Conservation (phyloP, 2,113 vertebrate species). For the Ammodytes marinus region DNA sequence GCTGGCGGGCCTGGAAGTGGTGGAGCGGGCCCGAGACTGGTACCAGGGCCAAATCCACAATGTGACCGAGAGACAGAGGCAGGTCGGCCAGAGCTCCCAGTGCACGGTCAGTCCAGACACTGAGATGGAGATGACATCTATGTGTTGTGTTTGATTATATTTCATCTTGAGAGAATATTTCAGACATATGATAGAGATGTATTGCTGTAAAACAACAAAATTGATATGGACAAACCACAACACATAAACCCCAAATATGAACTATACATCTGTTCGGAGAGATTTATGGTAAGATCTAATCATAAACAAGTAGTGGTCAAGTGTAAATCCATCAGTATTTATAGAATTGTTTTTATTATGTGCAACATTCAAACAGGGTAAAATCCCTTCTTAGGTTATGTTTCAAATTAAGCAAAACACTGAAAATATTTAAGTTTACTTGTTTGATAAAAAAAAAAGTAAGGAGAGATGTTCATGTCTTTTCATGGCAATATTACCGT, state of each 20-base stretch:
- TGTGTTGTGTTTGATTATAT: background rate
- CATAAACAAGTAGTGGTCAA: background rate
- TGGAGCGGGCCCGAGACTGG: slow-evolving; percentile 91
- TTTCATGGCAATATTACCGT: background rate
- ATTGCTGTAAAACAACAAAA: background rate
- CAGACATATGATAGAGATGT: background rate
- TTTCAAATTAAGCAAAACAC: background rate
- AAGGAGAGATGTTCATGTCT: background rate
- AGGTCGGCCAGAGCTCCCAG: slow-evolving; percentile 85
- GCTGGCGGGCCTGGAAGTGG: slow-evolving; percentile 92
- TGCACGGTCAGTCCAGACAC: slow-evolving; percentile 80
- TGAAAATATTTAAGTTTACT: background rate
- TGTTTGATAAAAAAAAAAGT: background rate
- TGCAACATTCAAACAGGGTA: background rate
- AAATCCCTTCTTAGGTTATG: background rate
- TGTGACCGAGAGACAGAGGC: slow-evolving; percentile 90
- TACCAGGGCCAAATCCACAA: slow-evolving; percentile 92
- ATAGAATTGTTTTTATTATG: background rate
- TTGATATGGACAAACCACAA: background rate
- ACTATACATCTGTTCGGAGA: background rate
- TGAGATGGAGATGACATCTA: background rate
- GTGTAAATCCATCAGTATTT: background rate
- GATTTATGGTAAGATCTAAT: background rate
- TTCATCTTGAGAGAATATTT: background rate
- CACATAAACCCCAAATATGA: background rate